Evolutionary conservation across 2,888 invertebrate genomes (phyloP), one percentile per base, ranked within the genome.

Genomic region (Entomobrya multifasciata): DNA sequence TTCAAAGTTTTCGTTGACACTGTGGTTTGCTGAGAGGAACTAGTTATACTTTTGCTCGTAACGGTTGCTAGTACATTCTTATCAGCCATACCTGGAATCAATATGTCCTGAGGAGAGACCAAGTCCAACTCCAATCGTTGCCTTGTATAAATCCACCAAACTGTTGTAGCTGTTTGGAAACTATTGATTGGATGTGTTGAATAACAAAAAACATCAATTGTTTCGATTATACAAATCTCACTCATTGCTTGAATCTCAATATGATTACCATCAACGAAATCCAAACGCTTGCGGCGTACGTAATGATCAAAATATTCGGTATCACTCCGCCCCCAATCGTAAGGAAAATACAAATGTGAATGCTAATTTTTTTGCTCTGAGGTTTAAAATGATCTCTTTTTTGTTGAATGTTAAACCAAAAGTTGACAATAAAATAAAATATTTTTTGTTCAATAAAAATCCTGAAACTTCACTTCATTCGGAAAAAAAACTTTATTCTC

Each of bases 161-260:
- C 96, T 96, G 93, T 97, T 97, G 92, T 97, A 97, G 88, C 89
- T 47, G 96, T 95, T 92, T 96, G 96, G 92, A 97, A 97, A 82
- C 96, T 96, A 92, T 97, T 97, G 84, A 97, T 97, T 27, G 97
- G 97, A 91, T 96, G 96, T 92, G 94, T 94, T 91, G 95, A 94
- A 92, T 96, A 96, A 92, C 96, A 95, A 92, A 96, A 97, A 13
- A 97, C 95, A 93, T 97, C 97, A 86, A 97, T 96, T 1, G 96
- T n/a, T 96, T 86, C 97, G 94, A 93, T 96, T 97, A 92, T 96
- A 97, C 93, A n/a, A n/a, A 97, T 95, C 93, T 97, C 97, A 82
- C 96, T 96, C 94, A 97, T 95, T 25, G 97, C 97, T 92, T 97
- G 97, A 92, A 97, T 96, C 93, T 97, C 97, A 90, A 97, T 95